Evolutionary conservation across 2,113 vertebrate species (phyloP).

Genomic region (Phalacrocorax pelagicus): DNA sequence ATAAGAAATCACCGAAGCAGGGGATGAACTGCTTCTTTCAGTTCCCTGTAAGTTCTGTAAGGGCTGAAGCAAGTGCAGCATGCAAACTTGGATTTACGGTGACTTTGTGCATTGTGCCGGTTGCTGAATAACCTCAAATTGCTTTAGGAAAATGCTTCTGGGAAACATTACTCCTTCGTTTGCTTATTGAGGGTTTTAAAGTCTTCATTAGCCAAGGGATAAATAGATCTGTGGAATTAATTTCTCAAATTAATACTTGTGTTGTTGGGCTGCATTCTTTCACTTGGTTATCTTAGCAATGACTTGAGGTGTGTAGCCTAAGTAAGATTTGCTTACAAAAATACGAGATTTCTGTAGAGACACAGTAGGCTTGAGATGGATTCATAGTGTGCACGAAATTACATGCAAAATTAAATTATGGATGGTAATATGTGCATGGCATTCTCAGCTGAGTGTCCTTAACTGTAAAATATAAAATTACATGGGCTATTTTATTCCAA

Average conservation of each 20-base stretch:
- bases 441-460: slow-evolving; percentile 34
- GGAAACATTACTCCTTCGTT: slow-evolving; percentile 13
- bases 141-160: neutral
- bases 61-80: neutral
- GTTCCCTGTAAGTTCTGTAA: neutral
- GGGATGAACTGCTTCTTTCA: slow-evolving; percentile 1
- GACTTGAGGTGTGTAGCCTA: neutral
- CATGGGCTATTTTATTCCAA: slow-evolving; percentile 30
- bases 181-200: neutral
- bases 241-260: slow-evolving; percentile 38
- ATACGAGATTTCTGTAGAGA: neutral
- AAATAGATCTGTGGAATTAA: slow-evolving; percentile 41
- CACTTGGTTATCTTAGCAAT: slow-evolving; percentile 9
- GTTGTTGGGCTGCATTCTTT: neutral
- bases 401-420: slow-evolving; percentile 59
- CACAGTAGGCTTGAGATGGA: slow-evolving; percentile 23
- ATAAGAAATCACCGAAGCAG: neutral
- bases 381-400: slow-evolving; percentile 62
- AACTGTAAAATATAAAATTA: slow-evolving; percentile 55
- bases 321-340: slow-evolving; percentile 42
- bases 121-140: slow-evolving; percentile 21
- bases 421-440: neutral
- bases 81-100: neutral
- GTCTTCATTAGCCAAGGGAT: slow-evolving; percentile 26
- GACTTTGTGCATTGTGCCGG: neutral